Base-by-base conservation (phyloP, 2,888 invertebrate species). In the Heliconius sara region DNA sequence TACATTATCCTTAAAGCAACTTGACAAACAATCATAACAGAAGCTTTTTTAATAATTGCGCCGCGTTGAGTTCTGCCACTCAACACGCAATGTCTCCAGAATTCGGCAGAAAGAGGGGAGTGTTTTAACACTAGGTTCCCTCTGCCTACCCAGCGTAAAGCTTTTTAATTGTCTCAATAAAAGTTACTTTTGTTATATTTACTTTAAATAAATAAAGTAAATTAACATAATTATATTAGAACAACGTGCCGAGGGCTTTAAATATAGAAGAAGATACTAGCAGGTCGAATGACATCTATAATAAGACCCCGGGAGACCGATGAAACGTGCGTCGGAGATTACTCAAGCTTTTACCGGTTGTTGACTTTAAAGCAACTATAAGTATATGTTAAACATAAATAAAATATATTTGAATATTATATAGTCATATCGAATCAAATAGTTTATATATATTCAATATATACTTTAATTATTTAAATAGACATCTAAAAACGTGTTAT, bases 261-360 rank as follows among this genome's bases (percentile, higher is more conserved):
- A 92, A 95, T 95, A 92, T 94, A 95, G 93, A 93, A 90, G 91
- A 91, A 92, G 93, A 95, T 94, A 92, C 91, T 90, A 91, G 93
- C 93, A 92, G 95, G 93, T 94, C 94, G 93, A 91, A 90, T 95
- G 95, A 94, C 95, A 93, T 93, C 95, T 95, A 95, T 93, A 94
- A 94, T 95, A 95, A 95, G 95, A 92, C 88, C 92, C 91, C 93
- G 92, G 87, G 93, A 93, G 92, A 93, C 92, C 91, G 90, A 89
- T 91, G 90, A 92, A 91, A 91, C 91, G 90, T 88, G 91, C 90
- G 88, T 88, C 87, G 87, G 88, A 89, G 89, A 91, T 92, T 93
- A 91, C 93, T 90, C 92, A 93, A 93, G 91, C 90, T 91, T 89
- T 89, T 88, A 91, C 91, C 90, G 94, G 93, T 93, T 94, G 91